Base-by-base conservation (phyloP, 2,888 invertebrate genomes). In the Frankliniella intonsa region DNA sequence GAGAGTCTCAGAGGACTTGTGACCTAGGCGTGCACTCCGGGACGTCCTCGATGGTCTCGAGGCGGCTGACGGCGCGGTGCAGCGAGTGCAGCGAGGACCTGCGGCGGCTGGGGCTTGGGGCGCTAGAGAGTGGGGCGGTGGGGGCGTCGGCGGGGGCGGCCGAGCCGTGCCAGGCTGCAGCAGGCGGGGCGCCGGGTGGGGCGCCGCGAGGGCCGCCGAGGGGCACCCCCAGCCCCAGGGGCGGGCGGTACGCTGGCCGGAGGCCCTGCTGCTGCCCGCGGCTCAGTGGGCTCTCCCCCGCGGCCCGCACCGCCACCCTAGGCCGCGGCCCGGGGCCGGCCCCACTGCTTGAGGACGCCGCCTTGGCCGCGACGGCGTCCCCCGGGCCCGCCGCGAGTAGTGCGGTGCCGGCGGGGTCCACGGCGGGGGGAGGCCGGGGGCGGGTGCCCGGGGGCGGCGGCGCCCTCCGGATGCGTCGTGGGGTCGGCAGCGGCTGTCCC, bases 21-120 rank as follows among this genome's bases (percentile, higher is more conserved):
- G 38, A 69, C n/a, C 69, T 19, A 3, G 69, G 69, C 69, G 69
- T 76, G 69, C 69, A 76, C 69, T 76, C 69, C 22, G 69, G 69
- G 11, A 22, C 69, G 69, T 76, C 69, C 69, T 76, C 69, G 69
- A 76, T 76, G 69, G 69, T 76, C 69, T 76, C 69, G 11, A 76
- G 69, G 69, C 69, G 25, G 69, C 22, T 76, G 69, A 22, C 69
- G 69, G 10, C 69, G 69, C 25, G 69, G 69, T 76, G 69, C 11
- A 76, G 9, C 8, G 69, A 22, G 62, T 14, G 62, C 62, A 62
- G 62, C 62, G 62, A 62, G 17, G 62, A 62, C 62, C 17, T 17
- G 62, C 62, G 14, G 62, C 14, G 38, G 38, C 38, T 38, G 38
- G 38, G 38, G 38, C 38, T 38, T 2, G 38, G 38, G 38, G 5